Conservation (phyloP, 2,888 invertebrate genomes). For the Acronicta aceris region DNA sequence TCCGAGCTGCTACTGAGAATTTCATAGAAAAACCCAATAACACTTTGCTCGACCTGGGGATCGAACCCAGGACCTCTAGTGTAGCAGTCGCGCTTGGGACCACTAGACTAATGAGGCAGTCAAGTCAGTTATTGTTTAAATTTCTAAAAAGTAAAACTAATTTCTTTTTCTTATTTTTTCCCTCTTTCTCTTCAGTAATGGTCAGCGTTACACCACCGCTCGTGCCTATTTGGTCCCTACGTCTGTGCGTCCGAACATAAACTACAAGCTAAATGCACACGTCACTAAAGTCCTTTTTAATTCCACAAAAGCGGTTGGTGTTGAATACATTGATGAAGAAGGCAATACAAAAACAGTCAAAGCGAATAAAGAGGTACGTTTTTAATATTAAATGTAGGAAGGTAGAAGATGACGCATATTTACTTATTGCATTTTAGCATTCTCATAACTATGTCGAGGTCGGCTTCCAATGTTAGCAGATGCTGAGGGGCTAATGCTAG, state of each 20-base stretch:
- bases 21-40: too few relatives aligned
- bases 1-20: too few relatives aligned
- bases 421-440: too few relatives aligned
- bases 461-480: too few relatives aligned
- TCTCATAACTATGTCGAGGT: too few relatives aligned
- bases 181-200: slow-evolving; percentile 75
- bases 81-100: too few relatives aligned
- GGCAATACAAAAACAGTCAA: slow-evolving; percentile 74
- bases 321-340: slow-evolving; percentile 85
- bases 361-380: slow-evolving; percentile 84
- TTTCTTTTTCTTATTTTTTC: neutral
- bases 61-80: too few relatives aligned
- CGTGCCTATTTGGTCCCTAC: slow-evolving; percentile 84
- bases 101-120: too few relatives aligned
- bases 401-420: neutral
- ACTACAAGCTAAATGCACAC: slow-evolving; percentile 88
- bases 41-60: too few relatives aligned
- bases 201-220: slow-evolving; percentile 90
- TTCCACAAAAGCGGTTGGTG: slow-evolving; percentile 81
- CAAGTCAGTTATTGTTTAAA: too few relatives aligned
- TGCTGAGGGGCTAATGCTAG: too few relatives aligned
- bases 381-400: neutral
- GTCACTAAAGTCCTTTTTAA: slow-evolving; percentile 88
- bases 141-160: too few relatives aligned
- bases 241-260: slow-evolving; percentile 87